Evolutionary conservation across 2,888 invertebrate species (phyloP), one percentile per base, ranked within the genome.

Genomic region (Parnassius mnemosyne): DNA sequence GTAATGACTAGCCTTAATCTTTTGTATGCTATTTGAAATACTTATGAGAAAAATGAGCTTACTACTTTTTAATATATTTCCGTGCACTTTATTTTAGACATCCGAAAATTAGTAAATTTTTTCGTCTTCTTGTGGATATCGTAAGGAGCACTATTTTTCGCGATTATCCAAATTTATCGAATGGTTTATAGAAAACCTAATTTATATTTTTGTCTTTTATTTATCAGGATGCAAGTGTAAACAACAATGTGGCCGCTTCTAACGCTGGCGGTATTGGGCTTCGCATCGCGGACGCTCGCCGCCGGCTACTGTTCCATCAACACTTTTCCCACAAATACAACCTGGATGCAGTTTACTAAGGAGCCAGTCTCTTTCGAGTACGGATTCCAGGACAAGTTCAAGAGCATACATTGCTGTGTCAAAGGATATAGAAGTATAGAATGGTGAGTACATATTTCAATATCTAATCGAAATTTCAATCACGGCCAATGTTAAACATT

Each of bases 391-490:
- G 93, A 93, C 63, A 92, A 93, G 66, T 95, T 95, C 87, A 96
- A 96, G 81, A 95, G 94, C 67, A 93, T 96, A 53, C 95, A 95
- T 79, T 96, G 96, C 84, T 96, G 96, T 79, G 94, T 95, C 60
- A 94, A 94, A 74, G 95, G 95, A 67, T 96, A 95, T 79, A 88
- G 95, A 66, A 95, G 95, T 81, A 95, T 96, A 71, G 95, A 95
- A 92, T 96, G 96, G 96, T 96, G 74, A 94, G 94, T 92, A 53
- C 12, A 42, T 34, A 10, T 12, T 59, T 61, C 42, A 53, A 42
- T 64, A 16, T 54, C 63, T 69, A 64, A 71, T 76, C 66, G 66
- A 69, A 69, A 77, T 76, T 75, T 71, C 68, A 68, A 67, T 65
- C 76, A 76, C 75, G 72, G 51, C 34, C 34, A 11, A 58, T 71